phyloP scores from a whole-genome alignment of 2,113 vertebrate genomes.

The Megaleporinus macrocephalus region DNA sequence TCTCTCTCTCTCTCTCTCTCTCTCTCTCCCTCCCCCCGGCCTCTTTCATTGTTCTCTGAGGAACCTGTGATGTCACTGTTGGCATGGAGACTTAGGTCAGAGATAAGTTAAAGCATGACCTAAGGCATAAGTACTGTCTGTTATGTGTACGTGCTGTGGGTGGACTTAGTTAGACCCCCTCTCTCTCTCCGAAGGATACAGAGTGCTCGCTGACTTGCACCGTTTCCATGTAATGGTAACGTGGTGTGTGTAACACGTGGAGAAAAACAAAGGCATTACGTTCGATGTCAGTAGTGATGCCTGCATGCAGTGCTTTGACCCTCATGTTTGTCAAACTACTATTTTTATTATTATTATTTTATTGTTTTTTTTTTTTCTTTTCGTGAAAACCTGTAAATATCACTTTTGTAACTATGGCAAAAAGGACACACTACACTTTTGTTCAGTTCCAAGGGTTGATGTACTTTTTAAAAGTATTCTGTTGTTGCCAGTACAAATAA shows the following conservation, averaged over 20 bases:
- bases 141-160: constrained; percentile 39
- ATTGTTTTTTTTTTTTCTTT: no score
- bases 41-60: constrained; percentile 35
- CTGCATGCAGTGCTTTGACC: constrained; percentile 48
- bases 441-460: constrained; percentile 30
- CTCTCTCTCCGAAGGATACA: constrained; percentile 34
- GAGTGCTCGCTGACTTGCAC: constrained; percentile 22
- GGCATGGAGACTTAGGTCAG: background rate
- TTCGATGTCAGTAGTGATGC: constrained; percentile 33
- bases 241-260: constrained; percentile 17
- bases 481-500: constrained; percentile 60
- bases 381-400: constrained; percentile 52
- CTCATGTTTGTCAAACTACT: constrained; percentile 38
- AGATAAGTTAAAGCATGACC: constrained; percentile 29
- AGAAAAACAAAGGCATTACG: constrained; percentile 49
- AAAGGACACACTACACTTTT: constrained; percentile 56
- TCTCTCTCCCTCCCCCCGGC: no score
- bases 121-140: constrained; percentile 32
- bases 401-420: constrained; percentile 31
- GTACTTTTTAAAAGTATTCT: constrained; percentile 47
- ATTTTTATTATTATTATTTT: no score
- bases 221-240: constrained; percentile 49
- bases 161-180: constrained; percentile 42
- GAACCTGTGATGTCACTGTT: constrained; percentile 26
- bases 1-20: background rate